These are phyloP conservation scores for Chymomyza caudatula DNA, from an alignment of 2,888 invertebrate genomes.

Conservation along the genomic window DNA sequence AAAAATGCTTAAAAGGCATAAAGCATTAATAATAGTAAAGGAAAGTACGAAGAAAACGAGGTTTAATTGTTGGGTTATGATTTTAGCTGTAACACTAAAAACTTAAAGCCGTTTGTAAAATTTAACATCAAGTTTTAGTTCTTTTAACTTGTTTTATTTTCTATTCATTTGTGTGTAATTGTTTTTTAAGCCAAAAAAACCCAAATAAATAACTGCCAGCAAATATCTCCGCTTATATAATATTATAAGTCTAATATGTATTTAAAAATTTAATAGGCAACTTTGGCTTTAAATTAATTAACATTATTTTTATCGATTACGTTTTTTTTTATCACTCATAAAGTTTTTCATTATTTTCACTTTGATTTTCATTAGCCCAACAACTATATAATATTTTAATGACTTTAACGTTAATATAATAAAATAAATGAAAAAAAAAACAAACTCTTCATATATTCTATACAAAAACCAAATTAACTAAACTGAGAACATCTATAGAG, in stretches of 20 bases:
- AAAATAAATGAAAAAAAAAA: conserved; percentile 28
- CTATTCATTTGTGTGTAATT: conserved; percentile 15
- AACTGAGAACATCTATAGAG: conserved; percentile 38
- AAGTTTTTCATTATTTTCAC: conserved; percentile 3
- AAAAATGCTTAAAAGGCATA: neutral
- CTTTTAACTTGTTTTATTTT: conserved; percentile 29
- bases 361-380: neutral
- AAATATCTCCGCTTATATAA: conserved; percentile 62
- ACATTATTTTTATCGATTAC: neutral
- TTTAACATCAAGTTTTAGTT: conserved; percentile 24
- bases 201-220: conserved; percentile 63
- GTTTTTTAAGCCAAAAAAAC: conserved; percentile 30
- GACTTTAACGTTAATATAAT: neutral
- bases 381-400: neutral
- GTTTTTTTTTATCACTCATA: neutral
- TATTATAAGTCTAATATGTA: conserved; percentile 7
- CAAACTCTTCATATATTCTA: conserved; percentile 33
- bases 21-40: neutral
- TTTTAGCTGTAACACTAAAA: conserved; percentile 36
- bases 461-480: conserved; percentile 21
- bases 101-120: conserved; percentile 12
- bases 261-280: conserved; percentile 2
- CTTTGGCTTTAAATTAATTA: conserved; percentile 1
- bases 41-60: conserved; percentile 15
- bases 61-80: conserved; percentile 23